phyloP scores from a whole-genome alignment of 2,888 invertebrate species.

The Nysson spinosus region DNA sequence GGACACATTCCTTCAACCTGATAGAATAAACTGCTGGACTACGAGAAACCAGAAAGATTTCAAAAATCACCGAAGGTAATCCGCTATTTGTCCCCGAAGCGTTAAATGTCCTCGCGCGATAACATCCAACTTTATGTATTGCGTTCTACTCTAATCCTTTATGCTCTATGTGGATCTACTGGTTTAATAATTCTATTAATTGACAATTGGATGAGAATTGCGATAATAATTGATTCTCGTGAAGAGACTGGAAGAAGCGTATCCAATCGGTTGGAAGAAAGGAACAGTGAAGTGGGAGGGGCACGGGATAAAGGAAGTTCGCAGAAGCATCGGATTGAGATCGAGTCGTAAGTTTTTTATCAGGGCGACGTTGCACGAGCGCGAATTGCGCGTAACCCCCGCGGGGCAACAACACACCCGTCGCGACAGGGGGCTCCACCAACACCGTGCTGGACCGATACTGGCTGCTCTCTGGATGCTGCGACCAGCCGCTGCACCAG shows the following conservation, averaged over 20 bases:
- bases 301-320: slow-evolving; percentile 25
- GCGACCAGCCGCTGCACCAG: slow-evolving; percentile 75
- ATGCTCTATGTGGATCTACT: no score
- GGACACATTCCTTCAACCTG: no score
- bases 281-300: not conserved
- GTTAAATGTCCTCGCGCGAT: no score
- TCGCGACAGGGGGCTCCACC: slow-evolving; percentile 75
- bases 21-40: no score
- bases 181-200: no score
- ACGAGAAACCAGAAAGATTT: no score
- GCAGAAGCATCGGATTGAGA: slow-evolving; percentile 72
- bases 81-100: no score
- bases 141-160: no score
- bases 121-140: no score
- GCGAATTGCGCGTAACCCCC: slow-evolving; percentile 77
- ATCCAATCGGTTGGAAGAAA: not conserved
- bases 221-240: not conserved
- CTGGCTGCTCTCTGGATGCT: slow-evolving; percentile 72
- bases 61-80: no score
- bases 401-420: slow-evolving; percentile 75
- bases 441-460: slow-evolving; percentile 64
- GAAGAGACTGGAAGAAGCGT: not conserved
- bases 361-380: slow-evolving; percentile 70
- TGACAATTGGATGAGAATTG: no score
- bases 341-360: slow-evolving; percentile 72